These are phyloP conservation scores for Fregetta grallaria DNA, from an alignment of 2,113 vertebrate species.

Conservation along the genomic window DNA sequence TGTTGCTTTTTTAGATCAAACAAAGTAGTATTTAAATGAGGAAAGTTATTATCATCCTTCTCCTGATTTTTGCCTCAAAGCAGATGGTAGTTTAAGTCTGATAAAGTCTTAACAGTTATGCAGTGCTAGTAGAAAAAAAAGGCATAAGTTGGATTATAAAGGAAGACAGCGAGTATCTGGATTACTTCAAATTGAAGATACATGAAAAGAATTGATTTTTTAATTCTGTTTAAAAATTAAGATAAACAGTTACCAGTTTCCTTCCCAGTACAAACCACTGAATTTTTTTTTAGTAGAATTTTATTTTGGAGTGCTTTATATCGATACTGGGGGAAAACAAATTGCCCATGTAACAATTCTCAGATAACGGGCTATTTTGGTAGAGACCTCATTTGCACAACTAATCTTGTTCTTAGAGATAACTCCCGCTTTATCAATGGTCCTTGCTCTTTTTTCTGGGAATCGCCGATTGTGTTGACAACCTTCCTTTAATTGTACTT, in stretches of 20 bases:
- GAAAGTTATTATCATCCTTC: conserved; percentile 9
- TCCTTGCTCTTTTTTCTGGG: conserved; percentile 83
- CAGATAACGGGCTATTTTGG: neutral
- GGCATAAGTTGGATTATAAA: neutral
- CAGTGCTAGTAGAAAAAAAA: neutral
- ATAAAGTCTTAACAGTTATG: neutral
- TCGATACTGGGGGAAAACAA: neutral
- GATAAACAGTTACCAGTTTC: neutral
- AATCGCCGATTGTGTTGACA: conserved; percentile 90
- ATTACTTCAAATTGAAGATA: neutral
- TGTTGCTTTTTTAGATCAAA: conserved; percentile 12
- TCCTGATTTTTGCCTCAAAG: conserved; percentile 15
- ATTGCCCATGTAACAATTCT: neutral
- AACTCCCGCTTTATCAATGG: neutral
- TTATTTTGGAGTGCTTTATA: neutral
- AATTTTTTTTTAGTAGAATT: neutral
- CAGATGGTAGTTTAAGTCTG: conserved; percentile 31
- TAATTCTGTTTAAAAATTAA: neutral
- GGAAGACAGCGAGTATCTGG: neutral
- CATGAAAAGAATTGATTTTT: neutral
- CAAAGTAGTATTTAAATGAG: conserved; percentile 6
- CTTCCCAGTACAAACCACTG: neutral
- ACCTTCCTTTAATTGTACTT: conserved; percentile 93
- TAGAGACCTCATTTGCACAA: neutral
- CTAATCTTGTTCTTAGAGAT: conserved; percentile 12